A percentile compares a stretch with the other conserved stretches of the same genome.
phyloP scores from a whole-genome alignment of 2,797 vertebrate species.

The Tangara arthus region DNA sequence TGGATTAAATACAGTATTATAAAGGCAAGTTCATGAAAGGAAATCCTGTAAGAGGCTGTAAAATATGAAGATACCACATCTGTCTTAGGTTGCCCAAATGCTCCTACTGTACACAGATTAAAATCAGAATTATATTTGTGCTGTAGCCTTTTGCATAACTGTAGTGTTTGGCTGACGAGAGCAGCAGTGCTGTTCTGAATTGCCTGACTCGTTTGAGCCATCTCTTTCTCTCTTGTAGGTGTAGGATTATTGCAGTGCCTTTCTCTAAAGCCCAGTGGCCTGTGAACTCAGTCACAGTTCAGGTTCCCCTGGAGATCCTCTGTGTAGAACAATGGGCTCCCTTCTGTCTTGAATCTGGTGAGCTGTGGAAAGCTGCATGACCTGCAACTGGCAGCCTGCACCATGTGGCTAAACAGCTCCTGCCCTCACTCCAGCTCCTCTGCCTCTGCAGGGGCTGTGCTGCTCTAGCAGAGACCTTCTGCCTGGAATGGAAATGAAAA shows the following conservation, averaged over 20 bases:
- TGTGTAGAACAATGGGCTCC: fast-evolving
- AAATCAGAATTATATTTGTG: neutral
- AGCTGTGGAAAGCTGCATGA: neutral
- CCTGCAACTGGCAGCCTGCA: neutral
- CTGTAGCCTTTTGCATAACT: neutral
- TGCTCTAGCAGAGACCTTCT: neutral
- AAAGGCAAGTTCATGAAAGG: neutral
- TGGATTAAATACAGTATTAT: neutral
- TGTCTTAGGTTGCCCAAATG: neutral
- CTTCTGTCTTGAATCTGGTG: neutral
- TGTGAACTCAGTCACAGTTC: neutral
- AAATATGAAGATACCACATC: neutral
- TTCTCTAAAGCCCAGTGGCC: neutral
- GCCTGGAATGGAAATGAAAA: neutral
- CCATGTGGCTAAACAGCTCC: neutral
- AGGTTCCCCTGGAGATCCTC: neutral
- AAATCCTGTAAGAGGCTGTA: neutral
- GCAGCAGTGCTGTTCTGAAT: neutral
- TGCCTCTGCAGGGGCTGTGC: neutral
- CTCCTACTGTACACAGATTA: neutral
- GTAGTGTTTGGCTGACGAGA: neutral
- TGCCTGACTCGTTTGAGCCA: neutral
- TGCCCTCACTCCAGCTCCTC: neutral
- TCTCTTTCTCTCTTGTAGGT: neutral
- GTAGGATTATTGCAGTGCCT: neutral